A percentile compares a stretch with the other conserved stretches of the same genome.
Evolutionary conservation across 2,113 vertebrate genomes (phyloP).

Genomic region (Picathartes gymnocephalus): DNA sequence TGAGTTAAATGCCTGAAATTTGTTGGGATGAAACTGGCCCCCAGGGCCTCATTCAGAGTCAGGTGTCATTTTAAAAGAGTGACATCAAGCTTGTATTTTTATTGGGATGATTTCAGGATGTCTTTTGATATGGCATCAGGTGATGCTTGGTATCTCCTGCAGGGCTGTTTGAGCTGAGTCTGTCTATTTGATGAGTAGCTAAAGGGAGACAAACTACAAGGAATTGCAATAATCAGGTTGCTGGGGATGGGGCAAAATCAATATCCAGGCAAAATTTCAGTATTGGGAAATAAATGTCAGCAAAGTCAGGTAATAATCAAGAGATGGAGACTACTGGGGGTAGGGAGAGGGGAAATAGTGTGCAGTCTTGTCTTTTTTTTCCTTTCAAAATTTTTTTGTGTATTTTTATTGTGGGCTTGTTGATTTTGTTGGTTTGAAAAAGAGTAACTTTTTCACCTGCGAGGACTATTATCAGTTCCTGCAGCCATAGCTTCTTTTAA

Average conservation of each 20-base stretch:
- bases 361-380: accelerated
- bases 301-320: not conserved
- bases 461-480: no score
- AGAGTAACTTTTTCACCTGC: no score
- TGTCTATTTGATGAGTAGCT: conserved; percentile 21
- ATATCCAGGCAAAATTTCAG: conserved; percentile 33
- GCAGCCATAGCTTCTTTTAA: no score
- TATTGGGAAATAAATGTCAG: conserved; percentile 22
- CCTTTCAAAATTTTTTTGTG: not conserved
- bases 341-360: accelerated
- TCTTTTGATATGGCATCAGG: not conserved
- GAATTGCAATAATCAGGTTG: conserved; percentile 45
- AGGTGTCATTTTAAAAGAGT: not conserved
- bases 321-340: not conserved
- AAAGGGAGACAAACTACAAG: conserved; percentile 9
- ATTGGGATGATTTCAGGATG: not conserved
- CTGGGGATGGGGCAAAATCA: not conserved
- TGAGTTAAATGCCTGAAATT: not conserved
- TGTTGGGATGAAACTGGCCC: not conserved
- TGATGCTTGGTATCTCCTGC: not conserved
- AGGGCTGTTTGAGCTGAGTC: not conserved
- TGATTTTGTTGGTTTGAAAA: not conserved
- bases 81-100: not conserved
- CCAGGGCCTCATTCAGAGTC: not conserved
- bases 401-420: not conserved